Base-by-base conservation (phyloP, 92 coral and sea anemone genomes). In the Epizoanthus scotinus region DNA sequence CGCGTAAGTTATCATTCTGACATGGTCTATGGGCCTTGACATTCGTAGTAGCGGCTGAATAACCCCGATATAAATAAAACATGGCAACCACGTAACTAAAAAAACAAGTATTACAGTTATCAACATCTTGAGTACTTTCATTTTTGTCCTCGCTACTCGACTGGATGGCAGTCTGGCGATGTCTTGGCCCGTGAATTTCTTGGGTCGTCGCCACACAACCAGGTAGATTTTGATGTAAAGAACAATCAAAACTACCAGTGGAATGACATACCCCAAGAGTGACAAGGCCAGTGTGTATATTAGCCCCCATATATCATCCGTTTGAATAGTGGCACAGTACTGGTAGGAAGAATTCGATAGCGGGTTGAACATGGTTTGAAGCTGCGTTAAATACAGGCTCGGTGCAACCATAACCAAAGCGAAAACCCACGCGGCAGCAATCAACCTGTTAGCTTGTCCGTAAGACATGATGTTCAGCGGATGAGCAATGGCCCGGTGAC, bases 51-150 rank as follows among this genome's bases (percentile, higher is more conserved):
- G 66, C 65, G 81, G 71, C 63, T 92, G 94, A 21, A 92, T 77
- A 61, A 86, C 86, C 18, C 94, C 91, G 27, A 92, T 84, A 66
- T 92, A 92, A 18, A 92, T 64, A 40, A 92, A 70, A 66, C 90
- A 65, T 0, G 97, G 97, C 19, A 92, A 56, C 97, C 97, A 92
- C 19, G 97, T 92, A 14, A 85, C 55, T 38, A 90, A 73, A 59
- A 92, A 92, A 15, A 92, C 88, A n/a, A 90, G 57, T 25, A 92
- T 90, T 21, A 92, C 97, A 2, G 97, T 92, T 0, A 92, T 63
- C 47, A 92, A 90, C 97, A 92, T 92, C 67, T 92, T 92, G 50
- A 92, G 59, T 13, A 92, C 97, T 80, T 92, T 92, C 78, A 90
- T 92, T 21, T 93, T 81, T 42, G 88, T 90, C 71, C 84, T 88